Percentiles rank a stretch among this genome's conserved stretches.
phyloP scores from a whole-genome alignment of 2,888 invertebrate genomes.

The Noctua janthina region DNA sequence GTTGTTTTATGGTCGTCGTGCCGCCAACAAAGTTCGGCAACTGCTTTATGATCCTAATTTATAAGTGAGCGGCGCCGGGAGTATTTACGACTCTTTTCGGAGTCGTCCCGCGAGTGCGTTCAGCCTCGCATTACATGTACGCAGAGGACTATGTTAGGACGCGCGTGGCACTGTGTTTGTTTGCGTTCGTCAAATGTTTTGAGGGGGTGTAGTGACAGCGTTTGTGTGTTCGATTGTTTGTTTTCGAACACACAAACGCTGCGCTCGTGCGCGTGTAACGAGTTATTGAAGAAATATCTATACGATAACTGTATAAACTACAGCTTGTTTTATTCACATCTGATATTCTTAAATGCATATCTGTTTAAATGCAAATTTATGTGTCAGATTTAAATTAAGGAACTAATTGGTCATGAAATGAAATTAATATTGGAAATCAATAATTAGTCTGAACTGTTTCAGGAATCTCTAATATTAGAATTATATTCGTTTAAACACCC shows the following conservation, averaged over 20 bases:
- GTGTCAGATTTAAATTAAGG: neutral
- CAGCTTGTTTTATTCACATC: neutral
- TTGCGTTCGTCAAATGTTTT: conserved; percentile 35
- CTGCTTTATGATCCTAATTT: conserved; percentile 91
- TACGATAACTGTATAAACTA: neutral
- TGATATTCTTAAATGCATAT: neutral
- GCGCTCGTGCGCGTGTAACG: no score
- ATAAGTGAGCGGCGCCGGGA: conserved; percentile 89
- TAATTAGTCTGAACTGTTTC: neutral
- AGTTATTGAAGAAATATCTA: neutral
- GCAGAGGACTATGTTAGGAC: conserved; percentile 45
- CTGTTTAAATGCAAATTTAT: neutral
- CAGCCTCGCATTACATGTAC: conserved; percentile 69
- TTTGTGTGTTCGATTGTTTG: neutral
- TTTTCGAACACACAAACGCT: neutral
- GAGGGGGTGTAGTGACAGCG: conserved; percentile 15
- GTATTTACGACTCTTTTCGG: conserved; percentile 88
- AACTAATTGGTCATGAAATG: neutral
- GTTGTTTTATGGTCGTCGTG: conserved; percentile 89
- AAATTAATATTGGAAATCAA: neutral
- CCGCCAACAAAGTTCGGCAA: conserved; percentile 89
- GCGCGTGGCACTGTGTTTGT: conserved; percentile 10
- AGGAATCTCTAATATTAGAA: neutral
- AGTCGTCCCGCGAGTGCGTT: conserved; percentile 86
- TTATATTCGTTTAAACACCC: neutral